phyloP scores from a whole-genome alignment of 1,140 invertebrate species.

The Battus philenor region DNA sequence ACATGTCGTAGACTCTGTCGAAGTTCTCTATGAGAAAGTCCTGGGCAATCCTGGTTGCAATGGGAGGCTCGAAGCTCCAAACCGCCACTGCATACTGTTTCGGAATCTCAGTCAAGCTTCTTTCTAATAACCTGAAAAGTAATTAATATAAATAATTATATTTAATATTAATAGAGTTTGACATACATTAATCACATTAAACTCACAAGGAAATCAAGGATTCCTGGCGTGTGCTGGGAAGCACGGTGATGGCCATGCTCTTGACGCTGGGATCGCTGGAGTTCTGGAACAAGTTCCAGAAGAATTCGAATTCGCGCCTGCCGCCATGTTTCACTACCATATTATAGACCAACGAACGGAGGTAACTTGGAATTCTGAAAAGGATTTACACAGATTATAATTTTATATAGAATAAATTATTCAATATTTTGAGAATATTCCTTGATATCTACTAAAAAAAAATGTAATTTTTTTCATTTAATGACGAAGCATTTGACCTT shows the following conservation, averaged over 20 bases:
- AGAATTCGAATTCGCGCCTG: constrained; percentile 88
- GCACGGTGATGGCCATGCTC: constrained; percentile 79
- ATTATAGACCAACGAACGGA: constrained; percentile 88
- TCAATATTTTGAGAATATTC: too few relatives aligned
- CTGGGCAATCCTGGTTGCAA: constrained; percentile 39
- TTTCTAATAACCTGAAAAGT: constrained; percentile 50
- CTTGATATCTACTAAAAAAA: too few relatives aligned
- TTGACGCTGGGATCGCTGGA: constrained; percentile 85
- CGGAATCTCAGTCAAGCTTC: constrained; percentile 43
- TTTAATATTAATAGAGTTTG: too few relatives aligned
- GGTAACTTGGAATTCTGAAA: constrained; percentile 84
- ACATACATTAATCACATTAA: too few relatives aligned
- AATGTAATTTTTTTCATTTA: too few relatives aligned
- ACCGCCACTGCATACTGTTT: constrained; percentile 46
- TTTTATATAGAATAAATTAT: too few relatives aligned
- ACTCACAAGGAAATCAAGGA: constrained; percentile 46
- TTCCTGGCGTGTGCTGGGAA: constrained; percentile 83
- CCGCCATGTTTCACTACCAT: constrained; percentile 86
- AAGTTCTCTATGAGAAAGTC: constrained; percentile 46
- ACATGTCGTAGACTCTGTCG: constrained; percentile 33
- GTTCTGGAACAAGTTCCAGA: constrained; percentile 83
- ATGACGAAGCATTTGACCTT: too few relatives aligned
- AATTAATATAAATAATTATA: too few relatives aligned
- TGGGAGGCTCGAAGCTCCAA: constrained; percentile 44
- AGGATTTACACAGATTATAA: too few relatives aligned